A percentile compares a stretch with the other conserved stretches of the same genome.
phyloP scores from a whole-genome alignment of 37 sponge, comb jelly and placozoan species.

The Ianthella basta region DNA sequence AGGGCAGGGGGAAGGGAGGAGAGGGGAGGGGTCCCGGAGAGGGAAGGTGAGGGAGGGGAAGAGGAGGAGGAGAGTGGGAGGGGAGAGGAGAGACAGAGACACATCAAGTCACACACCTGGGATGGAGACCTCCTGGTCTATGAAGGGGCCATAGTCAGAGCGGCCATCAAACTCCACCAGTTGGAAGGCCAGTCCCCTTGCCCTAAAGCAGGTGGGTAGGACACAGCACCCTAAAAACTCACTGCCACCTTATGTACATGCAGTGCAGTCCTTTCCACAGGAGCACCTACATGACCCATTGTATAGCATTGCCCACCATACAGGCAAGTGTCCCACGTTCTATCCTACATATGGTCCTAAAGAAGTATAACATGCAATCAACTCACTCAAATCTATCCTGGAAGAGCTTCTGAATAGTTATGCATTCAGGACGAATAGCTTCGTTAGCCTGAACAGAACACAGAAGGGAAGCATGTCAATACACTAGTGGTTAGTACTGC shows the following conservation, averaged over 20 bases:
- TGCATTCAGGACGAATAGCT: slow-evolving; percentile 38
- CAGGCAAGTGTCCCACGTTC: too few relatives aligned
- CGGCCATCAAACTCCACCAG: slow-evolving; percentile 18
- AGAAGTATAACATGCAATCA: too few relatives aligned
- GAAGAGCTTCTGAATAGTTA: slow-evolving; percentile 68
- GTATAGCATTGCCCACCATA: too few relatives aligned
- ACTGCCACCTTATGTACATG: too few relatives aligned
- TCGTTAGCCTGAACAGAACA: slow-evolving; percentile 38
- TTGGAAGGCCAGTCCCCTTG: background rate
- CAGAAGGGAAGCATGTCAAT: background rate
- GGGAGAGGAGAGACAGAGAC: background rate
- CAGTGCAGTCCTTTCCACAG: too few relatives aligned
- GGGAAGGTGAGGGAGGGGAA: background rate
- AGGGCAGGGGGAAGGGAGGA: background rate
- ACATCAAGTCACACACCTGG: background rate
- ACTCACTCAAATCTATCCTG: slow-evolving; percentile 72
- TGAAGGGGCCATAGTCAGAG: slow-evolving; percentile 42
- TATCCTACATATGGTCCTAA: too few relatives aligned
- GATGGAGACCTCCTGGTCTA: background rate
- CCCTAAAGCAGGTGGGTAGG: background rate
- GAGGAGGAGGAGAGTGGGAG: background rate
- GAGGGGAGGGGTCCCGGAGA: background rate
- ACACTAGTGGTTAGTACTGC: too few relatives aligned
- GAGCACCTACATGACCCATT: too few relatives aligned
- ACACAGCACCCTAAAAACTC: too few relatives aligned